These are phyloP conservation scores for Drosophila affinis DNA, from an alignment of 2,888 invertebrate genomes.

Conservation along the genomic window DNA sequence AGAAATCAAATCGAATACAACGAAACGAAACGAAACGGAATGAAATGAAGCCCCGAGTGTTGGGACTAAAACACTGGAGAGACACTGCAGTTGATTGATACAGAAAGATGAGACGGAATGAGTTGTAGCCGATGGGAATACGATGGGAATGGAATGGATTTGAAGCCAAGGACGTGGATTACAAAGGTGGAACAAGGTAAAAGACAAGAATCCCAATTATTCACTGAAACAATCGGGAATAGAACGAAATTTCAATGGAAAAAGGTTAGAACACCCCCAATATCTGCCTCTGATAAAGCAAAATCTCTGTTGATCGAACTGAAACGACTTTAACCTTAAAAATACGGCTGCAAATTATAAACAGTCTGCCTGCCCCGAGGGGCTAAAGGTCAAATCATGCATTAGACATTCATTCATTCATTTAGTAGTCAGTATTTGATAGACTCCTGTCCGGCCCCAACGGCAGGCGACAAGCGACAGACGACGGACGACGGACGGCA, in stretches of 20 bases:
- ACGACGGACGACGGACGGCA: neutral
- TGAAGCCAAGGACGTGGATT: neutral
- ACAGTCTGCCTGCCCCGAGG: neutral
- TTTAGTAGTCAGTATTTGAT: constrained; percentile 23
- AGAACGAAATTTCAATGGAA: no score
- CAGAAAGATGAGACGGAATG: neutral
- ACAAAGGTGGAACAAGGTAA: no score
- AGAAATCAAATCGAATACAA: neutral
- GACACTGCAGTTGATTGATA: no score
- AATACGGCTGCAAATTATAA: neutral
- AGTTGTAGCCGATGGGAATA: no score
- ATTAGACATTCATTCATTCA: constrained; percentile 22
- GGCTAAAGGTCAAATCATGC: constrained; percentile 36
- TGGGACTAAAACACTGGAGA: no score
- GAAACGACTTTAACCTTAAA: neutral
- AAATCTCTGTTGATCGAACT: no score
- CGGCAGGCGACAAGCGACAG: neutral
- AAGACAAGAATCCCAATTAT: no score
- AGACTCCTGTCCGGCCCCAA: constrained; percentile 8
- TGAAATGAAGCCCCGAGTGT: neutral
- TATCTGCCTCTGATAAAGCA: neutral
- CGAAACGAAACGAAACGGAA: neutral
- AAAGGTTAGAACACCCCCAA: neutral
- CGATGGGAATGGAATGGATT: neutral
- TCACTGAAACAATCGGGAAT: no score